Base-by-base conservation (phyloP, 2,113 vertebrate genomes). In the Eclectus roratus region DNA sequence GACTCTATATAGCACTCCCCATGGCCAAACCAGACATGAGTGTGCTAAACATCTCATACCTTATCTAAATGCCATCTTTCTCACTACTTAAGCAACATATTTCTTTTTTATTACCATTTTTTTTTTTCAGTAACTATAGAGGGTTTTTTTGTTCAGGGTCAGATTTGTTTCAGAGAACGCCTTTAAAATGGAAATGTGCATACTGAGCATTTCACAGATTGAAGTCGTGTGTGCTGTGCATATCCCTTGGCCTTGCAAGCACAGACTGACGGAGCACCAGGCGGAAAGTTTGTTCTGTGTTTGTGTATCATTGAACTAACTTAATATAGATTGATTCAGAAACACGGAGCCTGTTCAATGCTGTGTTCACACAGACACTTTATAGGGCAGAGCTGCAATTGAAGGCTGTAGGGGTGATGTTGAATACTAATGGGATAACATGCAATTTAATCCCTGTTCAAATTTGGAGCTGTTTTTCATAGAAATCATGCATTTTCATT, bases 391-490 rank as follows among this genome's bases (percentile, higher is more conserved):
- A 90, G 25, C 23, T 81, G 65, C 47, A 39, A 37, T 0, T 80
- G 72, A 88, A 76, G 64, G 24, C 72, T 81, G 72, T 14, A 53
- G 65, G 43, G 37, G 4, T 72, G 80, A 79, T 56, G 55, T 33
- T 81, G 92, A 94, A 95, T 93, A 76, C 88, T 92, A 91, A 95
- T 73, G 24, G 91, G 76, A 50, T 66, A 78, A 88, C 16, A 29
- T 1, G 4, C 35, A 66, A 66, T 90, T 86, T 74, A 90, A 56
- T 64, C 27, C 44, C 47, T 65, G 43, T 8, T 49, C 33, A 76
- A 58, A 76, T 83, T 56, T 88, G 21, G 39, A 88, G 17, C 39
- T 80, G 23, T 74, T 85, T 17, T 60, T 64, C 33, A 20, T 11
- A 55, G 28, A 28, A 86, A 86, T 43, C 13, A 27, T 25, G 52